phyloP scores from a whole-genome alignment of 2,797 vertebrate genomes.

The Lutjanus campechanus region DNA sequence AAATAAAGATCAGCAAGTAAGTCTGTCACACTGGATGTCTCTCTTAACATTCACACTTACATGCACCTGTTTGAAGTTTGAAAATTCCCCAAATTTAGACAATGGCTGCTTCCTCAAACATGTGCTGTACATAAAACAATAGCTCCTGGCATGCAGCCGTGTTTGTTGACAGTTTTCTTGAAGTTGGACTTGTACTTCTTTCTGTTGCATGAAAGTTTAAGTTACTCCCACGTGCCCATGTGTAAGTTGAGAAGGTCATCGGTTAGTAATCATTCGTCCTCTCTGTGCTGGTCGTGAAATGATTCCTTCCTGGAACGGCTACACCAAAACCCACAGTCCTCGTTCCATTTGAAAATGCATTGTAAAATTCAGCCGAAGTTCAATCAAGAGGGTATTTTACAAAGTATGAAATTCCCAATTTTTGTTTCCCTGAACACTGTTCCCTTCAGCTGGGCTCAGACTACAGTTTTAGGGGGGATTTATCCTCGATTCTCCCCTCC shows the following conservation, averaged over 20 bases:
- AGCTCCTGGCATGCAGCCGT: not conserved
- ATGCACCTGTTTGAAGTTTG: not conserved
- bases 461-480: no score
- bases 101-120: not conserved
- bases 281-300: not conserved
- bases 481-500: no score
- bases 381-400: not conserved
- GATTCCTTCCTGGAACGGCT: not conserved
- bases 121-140: not conserved
- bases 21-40: constrained; percentile 64
- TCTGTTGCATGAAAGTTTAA: not conserved
- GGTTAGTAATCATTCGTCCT: not conserved
- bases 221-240: not conserved
- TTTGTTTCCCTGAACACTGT: not conserved
- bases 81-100: not conserved
- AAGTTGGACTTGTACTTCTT: not conserved
- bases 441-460: not conserved
- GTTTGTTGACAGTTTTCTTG: not conserved
- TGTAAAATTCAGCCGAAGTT: not conserved
- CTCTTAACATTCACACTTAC: not conserved
- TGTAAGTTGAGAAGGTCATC: not conserved
- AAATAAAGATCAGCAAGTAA: constrained; percentile 97
- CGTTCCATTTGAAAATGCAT: not conserved
- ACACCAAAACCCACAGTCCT: not conserved
- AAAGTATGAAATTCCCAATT: not conserved